A percentile compares a stretch with the other conserved stretches of the same genome.
Evolutionary conservation across 2,888 invertebrate genomes (phyloP).

Genomic region (Asteroscopus sphinx): DNA sequence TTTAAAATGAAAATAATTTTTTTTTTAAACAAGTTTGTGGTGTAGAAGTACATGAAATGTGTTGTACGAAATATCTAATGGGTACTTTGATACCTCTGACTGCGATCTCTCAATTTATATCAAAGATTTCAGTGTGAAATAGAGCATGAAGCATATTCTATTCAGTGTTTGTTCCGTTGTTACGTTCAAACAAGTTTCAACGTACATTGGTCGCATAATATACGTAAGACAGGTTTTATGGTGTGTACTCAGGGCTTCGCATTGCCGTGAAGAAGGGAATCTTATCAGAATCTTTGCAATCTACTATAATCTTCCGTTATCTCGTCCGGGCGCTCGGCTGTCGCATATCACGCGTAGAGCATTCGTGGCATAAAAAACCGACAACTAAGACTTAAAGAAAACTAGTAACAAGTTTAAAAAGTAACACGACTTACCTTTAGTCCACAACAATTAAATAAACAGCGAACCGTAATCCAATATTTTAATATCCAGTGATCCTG

Average conservation of each 20-base stretch:
- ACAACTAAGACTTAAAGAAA: slow-evolving; percentile 35
- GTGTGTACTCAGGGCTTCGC: slow-evolving; percentile 46
- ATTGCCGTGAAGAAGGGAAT: slow-evolving; percentile 62
- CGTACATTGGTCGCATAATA: slow-evolving; percentile 12
- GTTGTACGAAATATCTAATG: slow-evolving; percentile 57
- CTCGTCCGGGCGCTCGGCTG: slow-evolving; percentile 67
- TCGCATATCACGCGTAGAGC: slow-evolving; percentile 72
- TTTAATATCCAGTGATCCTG: slow-evolving; percentile 85
- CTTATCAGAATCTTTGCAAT: slow-evolving; percentile 86
- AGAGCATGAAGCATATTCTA: slow-evolving; percentile 71
- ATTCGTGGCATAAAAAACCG: slow-evolving; percentile 79
- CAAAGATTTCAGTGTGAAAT: slow-evolving; percentile 74
- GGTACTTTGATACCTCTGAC: slow-evolving; percentile 72
- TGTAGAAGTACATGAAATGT: slow-evolving; percentile 53
- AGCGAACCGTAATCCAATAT: slow-evolving; percentile 88
- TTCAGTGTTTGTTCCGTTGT: slow-evolving; percentile 47
- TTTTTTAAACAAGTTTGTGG: slow-evolving; percentile 30
- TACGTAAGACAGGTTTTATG: slow-evolving; percentile 30
- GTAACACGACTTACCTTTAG: slow-evolving; percentile 77
- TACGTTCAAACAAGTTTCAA: slow-evolving; percentile 39
- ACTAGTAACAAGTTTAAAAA: slow-evolving; percentile 32
- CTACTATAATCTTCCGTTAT: slow-evolving; percentile 86
- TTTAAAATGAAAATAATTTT: slow-evolving; percentile 12
- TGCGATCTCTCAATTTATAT: slow-evolving; percentile 71
- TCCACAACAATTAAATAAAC: slow-evolving; percentile 79